Evolutionary conservation across 2,113 vertebrate genomes (phyloP).

Genomic region (Labeo rohita): DNA sequence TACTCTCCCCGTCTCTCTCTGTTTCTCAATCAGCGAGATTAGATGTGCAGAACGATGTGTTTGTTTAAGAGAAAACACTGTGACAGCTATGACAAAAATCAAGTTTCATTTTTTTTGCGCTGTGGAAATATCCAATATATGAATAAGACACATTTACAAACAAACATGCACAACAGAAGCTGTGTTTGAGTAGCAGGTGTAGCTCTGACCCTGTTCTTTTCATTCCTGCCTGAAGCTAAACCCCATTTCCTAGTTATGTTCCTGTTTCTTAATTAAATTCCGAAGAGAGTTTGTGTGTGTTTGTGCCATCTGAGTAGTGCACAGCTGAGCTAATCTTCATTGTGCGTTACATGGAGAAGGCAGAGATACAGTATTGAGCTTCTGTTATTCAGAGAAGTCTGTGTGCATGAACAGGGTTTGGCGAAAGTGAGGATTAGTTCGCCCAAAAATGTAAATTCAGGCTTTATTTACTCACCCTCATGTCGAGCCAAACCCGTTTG

Average conservation of each 20-base stretch:
- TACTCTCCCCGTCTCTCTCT: background rate
- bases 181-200: constrained; percentile 51
- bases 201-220: constrained; percentile 42
- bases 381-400: constrained; percentile 22
- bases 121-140: constrained; percentile 41
- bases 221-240: constrained; percentile 49
- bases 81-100: constrained; percentile 37
- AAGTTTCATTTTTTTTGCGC: constrained; percentile 36
- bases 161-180: constrained; percentile 52
- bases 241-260: constrained; percentile 40
- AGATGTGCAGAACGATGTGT: constrained; percentile 11
- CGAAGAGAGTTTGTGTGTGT: constrained; percentile 28
- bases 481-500: background rate
- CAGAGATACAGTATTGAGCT: constrained; percentile 7
- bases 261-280: constrained; percentile 45
- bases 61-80: constrained; percentile 31
- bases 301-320: constrained; percentile 31
- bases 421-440: background rate
- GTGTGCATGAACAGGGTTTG: background rate
- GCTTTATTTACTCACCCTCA: background rate
- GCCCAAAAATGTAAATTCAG: background rate
- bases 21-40: background rate
- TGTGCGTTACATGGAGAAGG: constrained; percentile 14
- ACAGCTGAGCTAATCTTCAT: constrained; percentile 46
- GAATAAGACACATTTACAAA: constrained; percentile 34